Evolutionary conservation across 1,140 invertebrate genomes (phyloP).

Genomic region (Xylocopa sonorina): DNA sequence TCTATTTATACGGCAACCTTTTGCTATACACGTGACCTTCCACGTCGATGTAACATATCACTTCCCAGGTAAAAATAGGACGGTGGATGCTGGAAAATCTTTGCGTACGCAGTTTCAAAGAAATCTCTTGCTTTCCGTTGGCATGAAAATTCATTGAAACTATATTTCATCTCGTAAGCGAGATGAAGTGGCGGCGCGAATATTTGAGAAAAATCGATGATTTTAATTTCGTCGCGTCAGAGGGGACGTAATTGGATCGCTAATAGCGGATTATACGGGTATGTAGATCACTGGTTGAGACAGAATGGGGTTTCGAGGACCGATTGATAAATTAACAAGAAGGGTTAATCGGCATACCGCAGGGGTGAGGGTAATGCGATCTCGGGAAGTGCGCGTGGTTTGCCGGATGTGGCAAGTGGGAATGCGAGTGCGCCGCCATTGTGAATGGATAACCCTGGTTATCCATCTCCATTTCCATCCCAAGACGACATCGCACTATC

Average conservation of each 20-base stretch:
- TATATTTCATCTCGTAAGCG: background rate
- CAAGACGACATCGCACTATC: constrained; percentile 78
- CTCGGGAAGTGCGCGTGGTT: constrained; percentile 75
- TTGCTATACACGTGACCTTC: constrained; percentile 40
- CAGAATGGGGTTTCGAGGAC: constrained; percentile 19
- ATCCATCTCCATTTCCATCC: constrained; percentile 75
- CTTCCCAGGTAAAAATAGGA: constrained; percentile 21
- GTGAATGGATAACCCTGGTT: constrained; percentile 76
- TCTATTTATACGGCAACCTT: constrained; percentile 50
- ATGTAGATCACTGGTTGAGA: background rate
- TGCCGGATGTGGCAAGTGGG: constrained; percentile 74
- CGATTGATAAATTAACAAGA: constrained; percentile 61
- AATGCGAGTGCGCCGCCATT: constrained; percentile 75
- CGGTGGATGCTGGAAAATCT: background rate
- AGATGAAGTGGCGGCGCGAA: too few species aligned
- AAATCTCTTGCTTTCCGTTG: too few species aligned
- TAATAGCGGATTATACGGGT: constrained; percentile 37
- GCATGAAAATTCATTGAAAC: too few species aligned
- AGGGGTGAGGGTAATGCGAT: constrained; percentile 76
- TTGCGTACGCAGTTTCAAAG: background rate
- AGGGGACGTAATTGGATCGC: background rate
- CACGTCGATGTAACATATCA: background rate
- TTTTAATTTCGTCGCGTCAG: background rate
- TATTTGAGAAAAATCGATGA: constrained; percentile 3
- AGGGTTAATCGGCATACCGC: constrained; percentile 73